These are phyloP conservation scores for Phainopepla nitens DNA, from an alignment of 2,113 vertebrate species.

Conservation along the genomic window DNA sequence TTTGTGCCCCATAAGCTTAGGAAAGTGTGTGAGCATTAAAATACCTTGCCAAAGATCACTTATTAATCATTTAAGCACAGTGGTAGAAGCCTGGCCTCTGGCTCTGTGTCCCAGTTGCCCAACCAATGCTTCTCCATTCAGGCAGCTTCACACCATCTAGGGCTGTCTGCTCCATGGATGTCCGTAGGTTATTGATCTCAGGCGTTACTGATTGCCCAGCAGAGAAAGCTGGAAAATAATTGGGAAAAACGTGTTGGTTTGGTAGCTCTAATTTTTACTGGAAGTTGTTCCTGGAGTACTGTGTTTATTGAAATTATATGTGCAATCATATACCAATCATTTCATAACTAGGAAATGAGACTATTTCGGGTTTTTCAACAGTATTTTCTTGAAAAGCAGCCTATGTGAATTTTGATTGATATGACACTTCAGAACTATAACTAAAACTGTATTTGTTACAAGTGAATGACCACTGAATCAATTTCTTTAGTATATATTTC, in stretches of 20 bases:
- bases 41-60: neutral
- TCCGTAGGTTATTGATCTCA: neutral
- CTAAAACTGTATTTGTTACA: conserved; percentile 45
- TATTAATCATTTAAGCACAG: neutral
- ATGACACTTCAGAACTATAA: neutral
- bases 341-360: neutral
- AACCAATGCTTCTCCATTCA: neutral
- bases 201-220: neutral
- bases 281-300: neutral
- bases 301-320: neutral
- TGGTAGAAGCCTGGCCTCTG: neutral
- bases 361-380: neutral
- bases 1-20: neutral
- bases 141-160: neutral
- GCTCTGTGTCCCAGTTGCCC: neutral
- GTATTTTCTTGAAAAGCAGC: neutral
- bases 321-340: neutral
- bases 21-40: neutral
- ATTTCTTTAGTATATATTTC: conserved; percentile 37
- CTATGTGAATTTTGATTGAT: conserved; percentile 50
- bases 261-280: neutral
- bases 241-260: neutral
- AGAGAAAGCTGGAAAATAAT: neutral
- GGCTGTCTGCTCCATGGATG: neutral
- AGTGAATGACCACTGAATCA: conserved; percentile 42